Conservation (phyloP, 2,888 invertebrate genomes). For the Camptogramma bilineatum region DNA sequence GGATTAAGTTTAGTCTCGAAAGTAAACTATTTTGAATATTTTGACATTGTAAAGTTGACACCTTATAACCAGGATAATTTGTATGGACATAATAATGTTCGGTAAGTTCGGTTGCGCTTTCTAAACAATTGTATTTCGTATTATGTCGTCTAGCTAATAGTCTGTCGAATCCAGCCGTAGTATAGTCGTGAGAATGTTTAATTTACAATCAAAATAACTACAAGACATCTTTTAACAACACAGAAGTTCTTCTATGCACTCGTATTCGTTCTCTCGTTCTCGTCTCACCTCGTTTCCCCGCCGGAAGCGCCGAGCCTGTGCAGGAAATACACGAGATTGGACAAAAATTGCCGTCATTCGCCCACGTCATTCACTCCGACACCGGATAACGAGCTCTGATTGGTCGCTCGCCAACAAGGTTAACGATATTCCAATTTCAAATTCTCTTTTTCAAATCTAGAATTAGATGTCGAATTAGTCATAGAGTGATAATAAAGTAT, state of each 20-base stretch:
- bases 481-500: background rate
- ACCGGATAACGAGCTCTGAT: slow-evolving; percentile 56
- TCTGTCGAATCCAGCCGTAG: no score
- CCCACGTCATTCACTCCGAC: slow-evolving; percentile 48
- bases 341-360: slow-evolving; percentile 72
- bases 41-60: no score
- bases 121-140: no score
- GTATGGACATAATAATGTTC: no score
- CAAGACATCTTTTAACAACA: no score
- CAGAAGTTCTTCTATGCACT: background rate
- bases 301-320: slow-evolving; percentile 63
- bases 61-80: no score
- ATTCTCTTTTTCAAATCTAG: slow-evolving; percentile 20
- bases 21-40: no score
- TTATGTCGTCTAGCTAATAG: no score
- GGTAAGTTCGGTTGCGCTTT: no score
- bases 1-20: no score
- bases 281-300: slow-evolving; percentile 65
- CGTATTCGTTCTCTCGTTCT: slow-evolving; percentile 21
- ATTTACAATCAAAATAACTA: no score
- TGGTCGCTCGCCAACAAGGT: slow-evolving; percentile 50
- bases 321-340: slow-evolving; percentile 81
- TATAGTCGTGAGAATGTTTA: no score
- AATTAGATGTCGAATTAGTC: background rate
- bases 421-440: slow-evolving; percentile 54